Evolutionary conservation across 64 coral and sea anemone species (phyloP).

Genomic region (Pachyseris speciosa): DNA sequence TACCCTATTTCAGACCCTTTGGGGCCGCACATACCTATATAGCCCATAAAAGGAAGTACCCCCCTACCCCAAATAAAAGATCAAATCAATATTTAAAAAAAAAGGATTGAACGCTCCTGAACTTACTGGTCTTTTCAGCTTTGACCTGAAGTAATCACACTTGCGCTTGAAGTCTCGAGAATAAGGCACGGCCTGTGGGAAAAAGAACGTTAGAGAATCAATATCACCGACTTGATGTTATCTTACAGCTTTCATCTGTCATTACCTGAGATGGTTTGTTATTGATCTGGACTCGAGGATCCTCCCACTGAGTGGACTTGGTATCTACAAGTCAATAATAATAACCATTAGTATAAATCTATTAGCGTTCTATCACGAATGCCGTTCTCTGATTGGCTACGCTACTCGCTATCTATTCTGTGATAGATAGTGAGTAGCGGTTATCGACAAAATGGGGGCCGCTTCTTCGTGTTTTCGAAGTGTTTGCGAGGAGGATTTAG

Average conservation of each 20-base stretch:
- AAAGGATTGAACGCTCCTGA: neutral
- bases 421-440: no score
- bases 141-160: conserved; percentile 97
- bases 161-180: conserved; percentile 98
- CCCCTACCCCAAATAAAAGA: neutral
- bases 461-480: no score
- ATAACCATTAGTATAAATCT: no score
- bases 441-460: no score
- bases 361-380: no score
- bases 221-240: neutral
- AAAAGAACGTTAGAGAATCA: neutral
- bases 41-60: no score
- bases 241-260: neutral
- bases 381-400: no score
- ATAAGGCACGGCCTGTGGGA: conserved; percentile 87
- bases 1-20: no score
- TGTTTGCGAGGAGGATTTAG: no score
- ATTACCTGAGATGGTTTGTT: conserved; percentile 85
- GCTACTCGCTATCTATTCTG: no score
- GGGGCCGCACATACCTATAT: no score
- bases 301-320: conserved; percentile 98
- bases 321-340: conserved; percentile 54
- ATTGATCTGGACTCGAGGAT: conserved; percentile 79
- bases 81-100: neutral
- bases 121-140: conserved; percentile 99